phyloP scores from a whole-genome alignment of 2,797 vertebrate genomes.

The Leucoraja ocellata region DNA sequence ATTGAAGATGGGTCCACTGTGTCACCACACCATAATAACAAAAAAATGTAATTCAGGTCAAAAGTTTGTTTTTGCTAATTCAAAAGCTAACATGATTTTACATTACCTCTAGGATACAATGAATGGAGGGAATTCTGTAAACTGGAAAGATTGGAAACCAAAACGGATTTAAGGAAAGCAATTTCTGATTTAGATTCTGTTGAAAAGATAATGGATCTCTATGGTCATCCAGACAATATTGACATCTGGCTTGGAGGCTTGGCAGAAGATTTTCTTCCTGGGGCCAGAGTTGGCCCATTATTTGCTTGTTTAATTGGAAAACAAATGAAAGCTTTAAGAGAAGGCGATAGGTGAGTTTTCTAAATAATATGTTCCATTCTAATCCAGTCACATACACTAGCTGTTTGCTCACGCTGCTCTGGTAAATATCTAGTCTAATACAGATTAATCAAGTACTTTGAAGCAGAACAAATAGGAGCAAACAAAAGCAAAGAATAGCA shows the following conservation, averaged over 20 bases:
- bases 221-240: conserved; percentile 70
- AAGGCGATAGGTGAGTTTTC: conserved; percentile 77
- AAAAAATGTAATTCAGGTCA: not conserved
- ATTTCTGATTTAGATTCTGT: conserved; percentile 53
- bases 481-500: not conserved
- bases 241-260: conserved; percentile 89
- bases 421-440: not conserved
- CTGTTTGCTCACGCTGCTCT: not conserved
- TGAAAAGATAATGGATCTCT: conserved; percentile 64
- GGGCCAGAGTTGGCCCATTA: conserved; percentile 72
- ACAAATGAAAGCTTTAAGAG: conserved; percentile 81
- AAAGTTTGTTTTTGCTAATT: not conserved
- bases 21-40: not conserved
- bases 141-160: conserved; percentile 57
- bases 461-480: not conserved
- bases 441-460: not conserved
- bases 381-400: not conserved
- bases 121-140: conserved; percentile 81
- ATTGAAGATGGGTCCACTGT: not conserved
- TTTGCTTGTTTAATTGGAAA: conserved; percentile 84
- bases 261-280: conserved; percentile 63
- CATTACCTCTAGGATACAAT: conserved; percentile 73
- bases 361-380: not conserved
- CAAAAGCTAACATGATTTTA: not conserved
- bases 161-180: conserved; percentile 54